Percentiles rank a stretch among this genome's conserved stretches.
Evolutionary conservation across 2,888 invertebrate genomes (phyloP).

Genomic region (Amaurobius ferox): DNA sequence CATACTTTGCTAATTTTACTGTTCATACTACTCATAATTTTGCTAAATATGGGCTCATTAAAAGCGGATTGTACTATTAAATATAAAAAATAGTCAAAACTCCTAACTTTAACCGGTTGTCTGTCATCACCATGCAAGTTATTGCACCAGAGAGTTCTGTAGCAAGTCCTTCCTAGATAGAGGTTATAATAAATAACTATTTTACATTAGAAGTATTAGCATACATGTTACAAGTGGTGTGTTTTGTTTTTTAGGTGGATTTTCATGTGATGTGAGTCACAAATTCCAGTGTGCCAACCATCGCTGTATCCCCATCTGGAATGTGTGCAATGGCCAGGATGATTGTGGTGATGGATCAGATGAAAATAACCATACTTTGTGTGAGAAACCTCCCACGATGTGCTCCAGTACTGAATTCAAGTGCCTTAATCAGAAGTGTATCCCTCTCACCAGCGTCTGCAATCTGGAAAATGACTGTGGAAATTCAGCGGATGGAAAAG

Average conservation of each 20-base stretch:
- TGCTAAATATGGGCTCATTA: no score
- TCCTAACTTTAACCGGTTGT: no score
- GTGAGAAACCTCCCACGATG: constrained; percentile 84
- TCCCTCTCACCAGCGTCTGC: constrained; percentile 87
- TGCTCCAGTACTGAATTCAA: constrained; percentile 85
- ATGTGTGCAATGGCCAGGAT: constrained; percentile 89
- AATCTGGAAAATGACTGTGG: constrained; percentile 94
- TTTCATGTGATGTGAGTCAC: constrained; percentile 85
- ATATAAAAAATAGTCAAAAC: no score
- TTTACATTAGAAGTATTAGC: not conserved
- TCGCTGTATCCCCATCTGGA: constrained; percentile 78
- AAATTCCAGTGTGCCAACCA: constrained; percentile 94
- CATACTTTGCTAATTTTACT: no score
- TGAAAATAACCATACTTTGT: constrained; percentile 95
- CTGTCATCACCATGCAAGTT: no score
- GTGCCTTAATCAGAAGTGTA: constrained; percentile 90
- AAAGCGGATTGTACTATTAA: no score
- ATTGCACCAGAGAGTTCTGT: no score
- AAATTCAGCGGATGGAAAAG: constrained; percentile 91
- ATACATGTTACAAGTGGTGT: not conserved
- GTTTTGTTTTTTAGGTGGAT: constrained; percentile 38
- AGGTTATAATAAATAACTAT: no score
- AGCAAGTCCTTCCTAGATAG: no score
- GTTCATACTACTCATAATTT: no score
- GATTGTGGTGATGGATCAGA: constrained; percentile 97